Conservation (phyloP, 1,140 invertebrate genomes). For the Heliothis virescens region DNA sequence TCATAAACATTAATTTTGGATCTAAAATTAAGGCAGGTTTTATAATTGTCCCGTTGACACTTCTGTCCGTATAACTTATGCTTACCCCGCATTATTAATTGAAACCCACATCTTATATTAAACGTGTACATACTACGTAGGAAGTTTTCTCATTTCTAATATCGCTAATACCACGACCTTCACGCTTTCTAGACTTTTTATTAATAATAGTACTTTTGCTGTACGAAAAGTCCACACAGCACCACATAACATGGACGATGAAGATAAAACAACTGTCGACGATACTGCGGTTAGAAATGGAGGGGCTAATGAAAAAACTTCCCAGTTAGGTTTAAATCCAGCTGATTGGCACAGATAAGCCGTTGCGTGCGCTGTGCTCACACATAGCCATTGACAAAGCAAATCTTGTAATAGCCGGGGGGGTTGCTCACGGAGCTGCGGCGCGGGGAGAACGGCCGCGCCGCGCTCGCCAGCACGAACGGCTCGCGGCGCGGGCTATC, state of each 20-base stretch:
- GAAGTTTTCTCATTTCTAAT: conserved; percentile 47
- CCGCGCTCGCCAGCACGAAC: conserved; percentile 59
- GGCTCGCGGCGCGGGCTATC: conserved; percentile 84
- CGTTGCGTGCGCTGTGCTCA: conserved; percentile 68
- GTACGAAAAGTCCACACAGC: background rate
- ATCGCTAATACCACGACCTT: background rate
- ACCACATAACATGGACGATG: background rate
- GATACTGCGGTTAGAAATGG: background rate
- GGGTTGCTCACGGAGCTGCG: conserved; percentile 83
- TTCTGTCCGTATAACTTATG: background rate
- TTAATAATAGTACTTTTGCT: background rate
- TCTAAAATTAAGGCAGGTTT: conserved; percentile 40
- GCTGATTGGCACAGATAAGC: conserved; percentile 63
- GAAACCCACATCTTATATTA: conserved; percentile 7
- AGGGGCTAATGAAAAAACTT: conserved; percentile 51
- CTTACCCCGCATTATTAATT: background rate
- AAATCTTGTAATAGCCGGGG: conserved; percentile 86
- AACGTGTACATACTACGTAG: conserved; percentile 35
- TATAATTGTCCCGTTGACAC: conserved; percentile 28
- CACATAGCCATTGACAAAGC: conserved; percentile 87
- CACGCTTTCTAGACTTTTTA: background rate
- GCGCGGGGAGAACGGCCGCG: conserved; percentile 82
- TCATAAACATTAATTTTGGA: conserved; percentile 20
- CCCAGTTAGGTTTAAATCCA: conserved; percentile 66
- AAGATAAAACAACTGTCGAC: background rate